A percentile compares a stretch with the other conserved stretches of the same genome.
Conservation (phyloP, 2,113 vertebrate genomes). For the Hemiscyllium ocellatum region DNA sequence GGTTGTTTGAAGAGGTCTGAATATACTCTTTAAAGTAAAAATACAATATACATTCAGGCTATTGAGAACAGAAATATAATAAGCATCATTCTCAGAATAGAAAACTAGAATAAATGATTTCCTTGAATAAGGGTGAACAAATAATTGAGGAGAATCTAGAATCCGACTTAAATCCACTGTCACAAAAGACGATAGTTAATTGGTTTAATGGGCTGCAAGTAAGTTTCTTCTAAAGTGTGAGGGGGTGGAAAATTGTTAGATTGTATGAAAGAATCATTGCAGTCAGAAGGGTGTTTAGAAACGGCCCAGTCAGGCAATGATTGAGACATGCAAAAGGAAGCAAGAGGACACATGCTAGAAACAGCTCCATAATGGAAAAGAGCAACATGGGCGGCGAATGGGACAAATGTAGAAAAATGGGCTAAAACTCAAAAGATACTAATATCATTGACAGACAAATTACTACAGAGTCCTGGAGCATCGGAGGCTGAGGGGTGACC, state of each 20-base stretch:
- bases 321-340: not conserved
- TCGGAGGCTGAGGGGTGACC: no score
- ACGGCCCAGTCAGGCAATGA: not conserved
- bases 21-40: not conserved
- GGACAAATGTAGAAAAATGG: not conserved
- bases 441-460: not conserved
- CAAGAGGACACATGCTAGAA: not conserved
- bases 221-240: not conserved
- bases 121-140: not conserved
- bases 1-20: not conserved
- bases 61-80: not conserved
- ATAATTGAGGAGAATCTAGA: not conserved
- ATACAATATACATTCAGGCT: not conserved
- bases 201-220: not conserved
- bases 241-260: not conserved
- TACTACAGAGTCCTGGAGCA: not conserved
- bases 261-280: not conserved
- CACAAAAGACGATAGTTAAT: not conserved
- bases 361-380: not conserved
- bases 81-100: not conserved
- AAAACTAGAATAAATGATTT: not conserved
- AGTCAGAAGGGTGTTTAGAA: not conserved
- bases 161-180: not conserved
- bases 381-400: not conserved
- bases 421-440: not conserved